Conservation (phyloP, 2,888 invertebrate species). For the Bimastos eiseni region DNA sequence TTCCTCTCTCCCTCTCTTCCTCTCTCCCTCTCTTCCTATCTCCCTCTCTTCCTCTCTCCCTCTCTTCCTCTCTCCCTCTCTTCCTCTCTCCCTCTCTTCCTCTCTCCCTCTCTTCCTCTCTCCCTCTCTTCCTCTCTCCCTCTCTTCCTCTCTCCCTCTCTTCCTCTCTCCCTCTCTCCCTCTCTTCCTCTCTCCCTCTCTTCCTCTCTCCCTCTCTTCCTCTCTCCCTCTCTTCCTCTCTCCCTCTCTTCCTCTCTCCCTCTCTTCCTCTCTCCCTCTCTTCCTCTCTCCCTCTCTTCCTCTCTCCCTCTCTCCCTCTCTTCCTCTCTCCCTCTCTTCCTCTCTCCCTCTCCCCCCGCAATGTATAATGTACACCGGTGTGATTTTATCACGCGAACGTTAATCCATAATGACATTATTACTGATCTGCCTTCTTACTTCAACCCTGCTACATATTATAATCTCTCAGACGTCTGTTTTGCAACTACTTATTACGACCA, state of each 20-base stretch:
- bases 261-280: background rate
- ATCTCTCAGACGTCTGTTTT: too few relatives aligned
- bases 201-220: background rate
- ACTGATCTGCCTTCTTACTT: too few relatives aligned
- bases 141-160: background rate
- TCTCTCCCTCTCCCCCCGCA: too few relatives aligned
- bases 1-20: background rate
- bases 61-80: background rate
- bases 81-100: background rate
- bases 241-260: background rate
- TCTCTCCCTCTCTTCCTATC: too few relatives aligned
- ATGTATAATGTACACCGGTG: too few relatives aligned
- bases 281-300: background rate
- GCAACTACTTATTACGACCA: too few relatives aligned
- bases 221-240: background rate
- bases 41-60: background rate
- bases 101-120: background rate
- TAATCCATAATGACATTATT: too few relatives aligned
- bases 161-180: background rate
- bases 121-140: background rate
- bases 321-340: background rate
- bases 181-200: background rate
- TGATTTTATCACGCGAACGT: too few relatives aligned
- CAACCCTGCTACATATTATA: too few relatives aligned
- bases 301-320: background rate